Conservation (phyloP, 1,140 invertebrate species). For the Camponotus pennsylvanicus region DNA sequence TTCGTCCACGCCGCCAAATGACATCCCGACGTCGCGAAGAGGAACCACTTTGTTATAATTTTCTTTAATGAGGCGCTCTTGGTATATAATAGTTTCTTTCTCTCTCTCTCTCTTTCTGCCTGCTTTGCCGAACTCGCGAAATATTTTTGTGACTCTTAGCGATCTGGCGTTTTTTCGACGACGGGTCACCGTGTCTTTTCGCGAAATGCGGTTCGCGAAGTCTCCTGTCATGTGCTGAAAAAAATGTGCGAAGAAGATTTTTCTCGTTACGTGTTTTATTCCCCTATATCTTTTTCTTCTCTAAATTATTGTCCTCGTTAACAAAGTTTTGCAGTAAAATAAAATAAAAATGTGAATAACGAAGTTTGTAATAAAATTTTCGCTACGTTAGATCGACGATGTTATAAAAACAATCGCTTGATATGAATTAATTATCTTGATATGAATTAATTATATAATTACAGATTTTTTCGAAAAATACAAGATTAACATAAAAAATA, state of each 20-base stretch:
- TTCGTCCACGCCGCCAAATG: conserved; percentile 68
- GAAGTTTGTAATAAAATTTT: neutral
- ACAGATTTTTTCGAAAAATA: neutral
- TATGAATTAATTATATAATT: neutral
- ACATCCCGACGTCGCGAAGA: conserved; percentile 68
- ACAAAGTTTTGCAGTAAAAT: neutral
- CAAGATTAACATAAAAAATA: no score
- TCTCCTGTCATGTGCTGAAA: conserved; percentile 10
- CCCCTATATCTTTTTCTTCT: neutral
- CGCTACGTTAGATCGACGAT: neutral
- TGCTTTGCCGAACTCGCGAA: conserved; percentile 54
- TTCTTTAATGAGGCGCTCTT: conserved; percentile 78
- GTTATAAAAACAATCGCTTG: neutral
- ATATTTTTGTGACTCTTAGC: conserved; percentile 76
- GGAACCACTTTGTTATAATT: conserved; percentile 79
- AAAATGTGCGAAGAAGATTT: conserved; percentile 21
- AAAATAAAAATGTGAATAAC: no score
- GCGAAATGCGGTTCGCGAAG: conserved; percentile 34
- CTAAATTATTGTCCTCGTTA: neutral
- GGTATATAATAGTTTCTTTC: conserved; percentile 9
- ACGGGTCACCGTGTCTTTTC: conserved; percentile 51
- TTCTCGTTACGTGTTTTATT: neutral
- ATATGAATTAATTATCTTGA: neutral
- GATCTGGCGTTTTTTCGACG: conserved; percentile 53
- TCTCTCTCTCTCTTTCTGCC: conserved; percentile 40